Base-by-base conservation (phyloP, 2,113 vertebrate species). In the Furnarius figulus region DNA sequence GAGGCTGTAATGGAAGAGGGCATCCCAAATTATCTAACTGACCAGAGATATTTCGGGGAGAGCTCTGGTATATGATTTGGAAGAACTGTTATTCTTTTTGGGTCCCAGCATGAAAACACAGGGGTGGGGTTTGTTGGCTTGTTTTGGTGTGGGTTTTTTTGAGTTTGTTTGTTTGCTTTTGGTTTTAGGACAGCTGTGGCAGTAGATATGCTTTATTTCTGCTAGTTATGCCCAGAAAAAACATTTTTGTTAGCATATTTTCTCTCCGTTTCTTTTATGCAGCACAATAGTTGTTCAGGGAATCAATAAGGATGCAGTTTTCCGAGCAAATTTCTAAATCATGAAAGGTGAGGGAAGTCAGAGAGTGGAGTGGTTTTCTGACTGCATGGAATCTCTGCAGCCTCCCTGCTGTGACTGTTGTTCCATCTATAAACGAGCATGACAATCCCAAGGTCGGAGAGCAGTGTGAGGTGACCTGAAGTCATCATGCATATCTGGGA, bases 91-190 rank as follows among this genome's bases (percentile, higher is more conserved):
- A 35, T 39, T 31, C 28, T 67, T 50, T 67, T 42, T 73, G 42
- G 14, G 75, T 12, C 8, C 14, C 20, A 42, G 14, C 19, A 24
- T 17, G 17, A 31, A 87, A 91, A 15, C 1, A 1, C 0, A 0
- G 6, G 1, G 0, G 0, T 27, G 24, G 12, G 23, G 20, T 50
- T 25, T 46, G 24, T 12, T 59, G 12, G 15, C 19, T 28, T 62
- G 33, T 19, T 10, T 35, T 12, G 24, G 12, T 50, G 27, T 15
- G 47, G 47, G 46, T 20, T 72, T 14, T 19, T 20, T 61, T 72
- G 62, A 39, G n/a, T 15, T 58, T 16, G 9, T 25, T 17, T 59
- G 17, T 17, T 12, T n/a, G 40, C 40, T 23, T 21, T 19, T 25
- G 61, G 61, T 44, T 40, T 9, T 24, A 65, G 22, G 22, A 56